Evolutionary conservation across 2,888 invertebrate species (phyloP).

Genomic region (Charanyca ferruginea): DNA sequence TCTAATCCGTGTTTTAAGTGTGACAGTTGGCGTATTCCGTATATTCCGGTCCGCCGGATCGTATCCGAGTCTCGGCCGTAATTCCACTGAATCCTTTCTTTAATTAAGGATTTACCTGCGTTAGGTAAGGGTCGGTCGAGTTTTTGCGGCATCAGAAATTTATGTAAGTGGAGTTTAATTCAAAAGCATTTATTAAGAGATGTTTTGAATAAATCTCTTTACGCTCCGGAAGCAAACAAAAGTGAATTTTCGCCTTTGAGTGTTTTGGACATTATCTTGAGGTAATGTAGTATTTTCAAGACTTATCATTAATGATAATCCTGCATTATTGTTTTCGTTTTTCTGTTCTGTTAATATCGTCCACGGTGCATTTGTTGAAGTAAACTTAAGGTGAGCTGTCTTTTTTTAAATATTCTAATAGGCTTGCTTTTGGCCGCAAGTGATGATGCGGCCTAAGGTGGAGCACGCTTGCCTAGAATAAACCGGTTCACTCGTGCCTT

Average conservation of each 20-base stretch:
- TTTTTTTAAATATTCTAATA: too few species aligned
- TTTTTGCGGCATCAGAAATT: constrained; percentile 54
- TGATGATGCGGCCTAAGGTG: too few species aligned
- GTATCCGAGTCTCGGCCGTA: constrained; percentile 36
- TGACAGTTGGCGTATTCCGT: constrained; percentile 54
- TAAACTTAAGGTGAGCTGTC: too few species aligned
- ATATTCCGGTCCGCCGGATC: constrained; percentile 45
- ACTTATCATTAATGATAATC: not conserved
- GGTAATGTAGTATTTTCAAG: not conserved
- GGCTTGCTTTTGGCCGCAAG: too few species aligned
- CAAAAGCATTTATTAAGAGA: constrained; percentile 31
- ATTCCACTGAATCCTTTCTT: constrained; percentile 60
- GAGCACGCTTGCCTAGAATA: too few species aligned
- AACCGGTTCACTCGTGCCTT: too few species aligned
- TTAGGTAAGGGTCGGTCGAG: constrained; percentile 41
- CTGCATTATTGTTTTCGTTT: too few species aligned
- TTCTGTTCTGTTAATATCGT: too few species aligned
- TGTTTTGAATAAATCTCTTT: constrained; percentile 32
- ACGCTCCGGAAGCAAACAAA: constrained; percentile 14
- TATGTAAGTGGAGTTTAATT: constrained; percentile 42
- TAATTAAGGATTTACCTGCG: constrained; percentile 64
- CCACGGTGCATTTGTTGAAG: too few species aligned
- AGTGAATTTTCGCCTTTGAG: constrained; percentile 28
- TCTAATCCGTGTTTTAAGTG: not conserved
- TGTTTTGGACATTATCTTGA: constrained; percentile 5